Percentiles rank a stretch among this genome's conserved stretches.
Evolutionary conservation across 2,797 vertebrate genomes (phyloP).

Genomic region (Simalia tracyae): DNA sequence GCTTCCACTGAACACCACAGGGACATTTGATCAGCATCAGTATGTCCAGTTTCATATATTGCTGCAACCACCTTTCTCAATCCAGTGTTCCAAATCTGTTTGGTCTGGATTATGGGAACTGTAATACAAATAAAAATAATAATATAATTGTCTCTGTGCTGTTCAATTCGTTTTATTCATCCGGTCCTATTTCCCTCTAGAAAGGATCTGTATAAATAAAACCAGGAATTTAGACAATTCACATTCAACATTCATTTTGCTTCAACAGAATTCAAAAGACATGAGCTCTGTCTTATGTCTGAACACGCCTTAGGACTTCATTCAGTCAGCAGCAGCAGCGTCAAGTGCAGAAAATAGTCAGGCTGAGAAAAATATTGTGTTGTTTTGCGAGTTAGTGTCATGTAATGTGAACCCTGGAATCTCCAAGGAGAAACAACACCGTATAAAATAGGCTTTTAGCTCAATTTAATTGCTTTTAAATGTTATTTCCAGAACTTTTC

Average conservation of each 20-base stretch:
- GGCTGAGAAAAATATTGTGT: slow-evolving; percentile 42
- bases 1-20: not conserved
- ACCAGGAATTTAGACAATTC: slow-evolving; percentile 68
- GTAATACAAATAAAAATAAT: slow-evolving; percentile 7
- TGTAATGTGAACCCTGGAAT: slow-evolving; percentile 15
- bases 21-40: not conserved
- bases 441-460: slow-evolving; percentile 23
- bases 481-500: slow-evolving; percentile 1
- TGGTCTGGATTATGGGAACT: not conserved
- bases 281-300: slow-evolving; percentile 45
- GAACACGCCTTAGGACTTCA: slow-evolving; percentile 54
- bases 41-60: not conserved
- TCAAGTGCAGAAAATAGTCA: slow-evolving; percentile 53
- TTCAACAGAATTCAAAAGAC: slow-evolving; percentile 59
- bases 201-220: slow-evolving; percentile 54
- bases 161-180: slow-evolving; percentile 40
- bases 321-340: slow-evolving; percentile 43
- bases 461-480: slow-evolving; percentile 29
- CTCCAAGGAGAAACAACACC: slow-evolving; percentile 15
- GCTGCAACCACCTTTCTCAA: not conserved
- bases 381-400: slow-evolving; percentile 51
- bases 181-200: slow-evolving; percentile 46
- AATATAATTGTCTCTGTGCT: slow-evolving; percentile 3
- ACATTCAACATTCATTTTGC: slow-evolving; percentile 62
- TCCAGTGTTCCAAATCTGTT: not conserved